phyloP scores from a whole-genome alignment of 2,113 vertebrate species.

The Corythaixoides concolor region DNA sequence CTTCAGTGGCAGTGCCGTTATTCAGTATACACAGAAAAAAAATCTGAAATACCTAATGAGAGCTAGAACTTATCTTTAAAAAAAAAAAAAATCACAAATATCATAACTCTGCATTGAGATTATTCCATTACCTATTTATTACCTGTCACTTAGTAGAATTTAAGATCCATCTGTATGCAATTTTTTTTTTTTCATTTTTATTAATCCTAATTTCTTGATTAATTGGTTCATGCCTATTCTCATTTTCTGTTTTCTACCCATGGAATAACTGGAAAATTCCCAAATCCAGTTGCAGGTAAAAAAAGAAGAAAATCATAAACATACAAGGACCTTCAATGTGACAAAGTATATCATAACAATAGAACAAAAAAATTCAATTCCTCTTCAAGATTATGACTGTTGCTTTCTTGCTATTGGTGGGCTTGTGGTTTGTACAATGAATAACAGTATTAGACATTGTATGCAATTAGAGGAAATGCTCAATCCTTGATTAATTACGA shows the following conservation, averaged over 20 bases:
- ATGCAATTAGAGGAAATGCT: background rate
- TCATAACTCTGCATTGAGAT: background rate
- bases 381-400: background rate
- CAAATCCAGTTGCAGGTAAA: background rate
- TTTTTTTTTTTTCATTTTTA: background rate
- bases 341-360: background rate
- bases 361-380: background rate
- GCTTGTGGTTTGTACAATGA: background rate
- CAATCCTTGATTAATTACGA: background rate
- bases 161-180: background rate
- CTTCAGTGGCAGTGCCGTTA: background rate
- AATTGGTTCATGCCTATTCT: background rate
- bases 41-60: background rate
- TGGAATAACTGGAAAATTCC: background rate
- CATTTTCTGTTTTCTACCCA: background rate
- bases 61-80: background rate
- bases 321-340: background rate
- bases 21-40: background rate
- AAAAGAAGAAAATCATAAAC: fast-evolving
- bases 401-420: background rate
- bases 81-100: background rate
- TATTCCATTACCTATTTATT: background rate
- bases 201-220: background rate
- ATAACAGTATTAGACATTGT: background rate
- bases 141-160: background rate